Percentiles rank a stretch among this genome's conserved stretches.
phyloP scores from a whole-genome alignment of 2,113 vertebrate species.

The Mesitornis unicolor region DNA sequence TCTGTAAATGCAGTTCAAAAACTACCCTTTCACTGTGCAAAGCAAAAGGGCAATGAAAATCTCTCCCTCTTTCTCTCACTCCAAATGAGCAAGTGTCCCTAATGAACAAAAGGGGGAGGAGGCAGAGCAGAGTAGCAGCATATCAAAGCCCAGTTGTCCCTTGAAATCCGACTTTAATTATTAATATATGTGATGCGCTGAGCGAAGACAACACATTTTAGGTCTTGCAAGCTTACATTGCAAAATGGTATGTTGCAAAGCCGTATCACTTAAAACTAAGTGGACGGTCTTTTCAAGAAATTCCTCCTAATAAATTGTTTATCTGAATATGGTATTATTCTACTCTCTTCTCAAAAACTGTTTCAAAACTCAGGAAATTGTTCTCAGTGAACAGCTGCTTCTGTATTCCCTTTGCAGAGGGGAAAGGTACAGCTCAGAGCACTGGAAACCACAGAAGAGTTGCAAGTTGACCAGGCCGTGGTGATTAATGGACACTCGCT shows the following conservation, averaged over 20 bases:
- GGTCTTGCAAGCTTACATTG: not conserved
- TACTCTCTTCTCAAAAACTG: not conserved
- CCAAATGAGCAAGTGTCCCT: constrained; percentile 14
- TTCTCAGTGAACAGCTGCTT: not conserved
- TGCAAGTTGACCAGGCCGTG: not conserved
- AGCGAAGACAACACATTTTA: constrained; percentile 38
- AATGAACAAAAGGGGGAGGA: constrained; percentile 49
- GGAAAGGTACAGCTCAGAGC: not conserved
- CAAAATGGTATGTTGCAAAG: constrained; percentile 1
- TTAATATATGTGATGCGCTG: constrained; percentile 38
- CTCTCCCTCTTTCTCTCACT: not conserved
- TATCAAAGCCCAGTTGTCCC: constrained; percentile 61
- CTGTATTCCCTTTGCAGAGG: not conserved
- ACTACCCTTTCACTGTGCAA: not conserved
- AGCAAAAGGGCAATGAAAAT: constrained; percentile 34
- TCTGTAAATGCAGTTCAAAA: constrained; percentile 56
- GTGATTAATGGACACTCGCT: constrained; percentile 3
- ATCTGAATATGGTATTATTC: not conserved
- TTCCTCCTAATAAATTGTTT: not conserved
- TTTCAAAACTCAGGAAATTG: not conserved
- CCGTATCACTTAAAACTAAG: not conserved
- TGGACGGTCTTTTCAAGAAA: not conserved
- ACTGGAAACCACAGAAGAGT: not conserved
- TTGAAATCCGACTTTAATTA: constrained; percentile 70
- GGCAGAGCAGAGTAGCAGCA: constrained; percentile 45